Conservation (phyloP, 2,797 vertebrate species). For the Gymnopithys bicolor region DNA sequence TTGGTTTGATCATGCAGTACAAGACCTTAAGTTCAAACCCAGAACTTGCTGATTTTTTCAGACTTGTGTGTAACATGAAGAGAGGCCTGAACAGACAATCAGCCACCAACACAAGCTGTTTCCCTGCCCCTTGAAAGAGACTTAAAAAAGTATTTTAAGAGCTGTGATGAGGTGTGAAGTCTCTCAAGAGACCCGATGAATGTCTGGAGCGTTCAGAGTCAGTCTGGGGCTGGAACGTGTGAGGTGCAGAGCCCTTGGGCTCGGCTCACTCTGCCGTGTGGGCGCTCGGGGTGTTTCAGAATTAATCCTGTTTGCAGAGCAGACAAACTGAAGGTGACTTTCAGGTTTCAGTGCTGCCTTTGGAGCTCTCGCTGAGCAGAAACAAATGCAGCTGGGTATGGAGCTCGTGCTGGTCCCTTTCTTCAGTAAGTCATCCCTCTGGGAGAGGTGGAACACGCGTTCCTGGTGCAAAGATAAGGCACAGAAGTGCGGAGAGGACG, state of each 20-base stretch:
- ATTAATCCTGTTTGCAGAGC: constrained; percentile 19
- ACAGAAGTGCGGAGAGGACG: fast-evolving
- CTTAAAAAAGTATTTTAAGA: background rate
- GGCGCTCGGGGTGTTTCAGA: background rate
- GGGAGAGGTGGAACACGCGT: background rate
- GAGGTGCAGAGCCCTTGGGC: background rate
- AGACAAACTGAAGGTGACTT: constrained; percentile 36
- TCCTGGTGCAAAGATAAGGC: background rate
- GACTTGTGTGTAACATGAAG: background rate
- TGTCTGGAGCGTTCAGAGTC: background rate
- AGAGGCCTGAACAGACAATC: background rate
- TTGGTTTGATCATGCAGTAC: background rate
- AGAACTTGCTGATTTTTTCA: background rate
- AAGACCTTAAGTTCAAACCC: background rate
- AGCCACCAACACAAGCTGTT: background rate
- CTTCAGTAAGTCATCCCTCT: background rate
- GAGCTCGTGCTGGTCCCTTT: background rate
- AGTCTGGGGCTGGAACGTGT: background rate
- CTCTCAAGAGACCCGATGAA: background rate
- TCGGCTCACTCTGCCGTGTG: fast-evolving
- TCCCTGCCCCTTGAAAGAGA: background rate
- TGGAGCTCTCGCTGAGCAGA: background rate
- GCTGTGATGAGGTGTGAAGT: background rate
- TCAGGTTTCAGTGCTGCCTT: background rate
- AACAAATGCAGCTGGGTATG: background rate